Evolutionary conservation across 1,140 invertebrate genomes (phyloP), one percentile per base, ranked within the genome.

Genomic region (Pogonognathellus flavescens): DNA sequence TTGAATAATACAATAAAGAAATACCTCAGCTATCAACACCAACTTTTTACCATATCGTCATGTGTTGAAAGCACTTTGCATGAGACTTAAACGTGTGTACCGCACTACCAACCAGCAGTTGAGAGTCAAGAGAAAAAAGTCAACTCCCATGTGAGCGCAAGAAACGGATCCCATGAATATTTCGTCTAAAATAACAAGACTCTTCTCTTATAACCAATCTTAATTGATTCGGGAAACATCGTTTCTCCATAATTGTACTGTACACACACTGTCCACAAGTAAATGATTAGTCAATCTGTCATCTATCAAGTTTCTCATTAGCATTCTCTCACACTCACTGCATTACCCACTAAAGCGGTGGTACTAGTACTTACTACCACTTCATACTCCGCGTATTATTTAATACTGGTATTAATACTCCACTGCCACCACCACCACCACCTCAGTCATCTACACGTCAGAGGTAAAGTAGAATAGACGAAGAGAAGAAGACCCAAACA

Each of bases 241-340:
- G 70, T 76, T 76, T 76, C 70, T 76, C 70, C 70, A 76, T 76
- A 76, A 76, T 76, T 76, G 70, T 76, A 76, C 70, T 76, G 41
- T 76, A 76, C 70, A 76, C 70, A 76, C 70, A 76, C 70, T 76
- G 70, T 76, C 41, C 70, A 31, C 70, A 76, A 76, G 70, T 76
- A 41, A 76, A 76, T 76, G 62, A 66, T 66, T 66, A 66, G 62
- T 76, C 70, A 76, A 76, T 76, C 70, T 76, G 70, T 76, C 70
- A 76, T 76, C 70, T 76, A 76, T 76, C 70, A 76, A 76, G 70
- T 76, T 76, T 76, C 70, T 76, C 70, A 76, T 76, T 76, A 76
- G 31, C 70, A 76, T 76, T 76, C 41, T 76, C 70, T 76, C 70
- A 76, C 70, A 76, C 70, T 76, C 70, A 76, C 70, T 50, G 70